Evolutionary conservation across 1,140 invertebrate genomes (phyloP).

Genomic region (Diplogasteroides magnus): DNA sequence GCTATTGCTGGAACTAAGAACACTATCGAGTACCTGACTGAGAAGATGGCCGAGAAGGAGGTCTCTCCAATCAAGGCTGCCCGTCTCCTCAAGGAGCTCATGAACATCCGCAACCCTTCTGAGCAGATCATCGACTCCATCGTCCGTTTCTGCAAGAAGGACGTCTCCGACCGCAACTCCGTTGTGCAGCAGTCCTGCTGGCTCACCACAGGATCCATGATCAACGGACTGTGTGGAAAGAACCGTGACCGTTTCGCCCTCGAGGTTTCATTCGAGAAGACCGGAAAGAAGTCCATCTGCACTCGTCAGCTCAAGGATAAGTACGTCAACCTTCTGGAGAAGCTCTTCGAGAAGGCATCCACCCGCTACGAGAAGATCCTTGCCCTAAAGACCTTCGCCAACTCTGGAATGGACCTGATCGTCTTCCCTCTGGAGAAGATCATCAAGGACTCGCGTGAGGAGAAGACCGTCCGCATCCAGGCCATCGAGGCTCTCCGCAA

Average conservation of each 20-base stretch:
- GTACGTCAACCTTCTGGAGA: constrained; percentile 38
- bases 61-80: constrained; percentile 27
- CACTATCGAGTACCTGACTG: constrained; percentile 27
- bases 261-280: constrained; percentile 13
- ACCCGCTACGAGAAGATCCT: constrained; percentile 44
- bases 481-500: constrained; percentile 47
- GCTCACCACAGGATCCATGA: constrained; percentile 23
- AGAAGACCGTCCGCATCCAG: constrained; percentile 36
- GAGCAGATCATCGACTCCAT: constrained; percentile 17
- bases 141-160: constrained; percentile 6
- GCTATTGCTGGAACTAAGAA: constrained; percentile 34
- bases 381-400: constrained; percentile 42
- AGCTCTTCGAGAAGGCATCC: constrained; percentile 29
- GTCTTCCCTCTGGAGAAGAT: constrained; percentile 44
- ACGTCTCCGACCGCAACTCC: not conserved
- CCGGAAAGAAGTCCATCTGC: constrained; percentile 35
- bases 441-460: constrained; percentile 31
- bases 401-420: constrained; percentile 42
- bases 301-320: constrained; percentile 34
- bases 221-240: constrained; percentile 39
- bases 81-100: constrained; percentile 21
- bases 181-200: constrained; percentile 18
- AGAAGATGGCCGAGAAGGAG: constrained; percentile 17
- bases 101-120: constrained; percentile 15
- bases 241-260: constrained; percentile 18